A percentile compares a stretch with the other conserved stretches of the same genome.
Evolutionary conservation across 2,888 invertebrate species (phyloP).

Genomic region (Eurois occulta): DNA sequence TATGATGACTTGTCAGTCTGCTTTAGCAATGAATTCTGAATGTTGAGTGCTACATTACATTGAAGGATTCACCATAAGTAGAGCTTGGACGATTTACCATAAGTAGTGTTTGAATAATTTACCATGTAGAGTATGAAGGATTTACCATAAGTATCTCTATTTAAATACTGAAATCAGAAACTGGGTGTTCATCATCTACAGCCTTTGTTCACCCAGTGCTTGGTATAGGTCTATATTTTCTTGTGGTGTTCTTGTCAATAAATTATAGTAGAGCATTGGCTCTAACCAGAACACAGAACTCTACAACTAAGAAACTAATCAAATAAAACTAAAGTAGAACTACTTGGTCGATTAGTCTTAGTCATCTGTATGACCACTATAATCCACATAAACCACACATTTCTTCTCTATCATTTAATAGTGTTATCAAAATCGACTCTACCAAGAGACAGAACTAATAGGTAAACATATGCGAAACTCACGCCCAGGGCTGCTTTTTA

Average conservation of each 20-base stretch:
- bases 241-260: neutral
- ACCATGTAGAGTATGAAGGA: neutral
- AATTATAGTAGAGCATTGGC: conserved; percentile 3
- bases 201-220: neutral
- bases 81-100: too few relatives aligned
- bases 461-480: conserved; percentile 61
- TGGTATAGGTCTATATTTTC: neutral
- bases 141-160: neutral
- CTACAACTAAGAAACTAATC: neutral
- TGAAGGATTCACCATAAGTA: neutral
- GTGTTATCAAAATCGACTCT: neutral
- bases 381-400: neutral
- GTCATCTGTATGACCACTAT: neutral
- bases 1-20: neutral
- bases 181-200: neutral
- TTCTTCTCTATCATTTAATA: neutral
- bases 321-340: neutral
- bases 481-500: conserved; percentile 88
- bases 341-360: neutral
- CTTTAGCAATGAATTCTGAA: neutral
- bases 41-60: neutral
- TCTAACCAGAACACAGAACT: too few relatives aligned
- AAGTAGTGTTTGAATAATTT: too few relatives aligned
- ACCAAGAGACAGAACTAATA: neutral
- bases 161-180: neutral